phyloP scores from a whole-genome alignment of 1,140 invertebrate species.

The Heliconius congener region DNA sequence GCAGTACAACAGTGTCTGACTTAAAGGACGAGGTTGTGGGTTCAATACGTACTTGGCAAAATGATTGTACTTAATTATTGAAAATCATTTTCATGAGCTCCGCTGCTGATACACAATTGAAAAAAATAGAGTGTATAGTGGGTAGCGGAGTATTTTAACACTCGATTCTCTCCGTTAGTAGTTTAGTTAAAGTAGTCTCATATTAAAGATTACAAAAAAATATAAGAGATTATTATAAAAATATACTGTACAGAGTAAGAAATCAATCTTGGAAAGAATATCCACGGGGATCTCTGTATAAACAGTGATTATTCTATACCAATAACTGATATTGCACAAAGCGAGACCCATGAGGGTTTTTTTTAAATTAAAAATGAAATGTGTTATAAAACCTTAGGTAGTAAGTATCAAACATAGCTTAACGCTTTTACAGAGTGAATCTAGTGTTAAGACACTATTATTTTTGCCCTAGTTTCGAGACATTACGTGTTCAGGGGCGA shows the following conservation, averaged over 20 bases:
- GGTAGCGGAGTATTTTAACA: no score
- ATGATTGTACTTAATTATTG: no score
- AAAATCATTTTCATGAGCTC: no score
- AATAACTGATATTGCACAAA: slow-evolving; percentile 7
- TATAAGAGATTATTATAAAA: background rate
- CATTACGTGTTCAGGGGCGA: background rate
- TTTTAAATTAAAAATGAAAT: background rate
- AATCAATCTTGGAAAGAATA: background rate
- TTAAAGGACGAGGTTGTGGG: no score
- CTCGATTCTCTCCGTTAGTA: no score
- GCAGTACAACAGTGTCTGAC: no score
- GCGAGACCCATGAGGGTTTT: background rate
- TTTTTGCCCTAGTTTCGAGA: no score
- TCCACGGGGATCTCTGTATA: background rate
- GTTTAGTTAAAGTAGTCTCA: no score
- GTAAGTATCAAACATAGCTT: background rate
- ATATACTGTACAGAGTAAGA: background rate
- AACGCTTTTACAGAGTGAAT: no score
- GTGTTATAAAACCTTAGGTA: background rate
- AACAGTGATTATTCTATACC: slow-evolving; percentile 3
- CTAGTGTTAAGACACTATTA: background rate
- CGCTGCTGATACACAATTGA: no score
- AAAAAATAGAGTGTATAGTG: no score
- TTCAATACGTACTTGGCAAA: no score
- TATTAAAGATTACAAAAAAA: background rate